Evolutionary conservation across 2,888 invertebrate species (phyloP), one percentile per base, ranked within the genome.

Genomic region (Drosophila diplacantha): DNA sequence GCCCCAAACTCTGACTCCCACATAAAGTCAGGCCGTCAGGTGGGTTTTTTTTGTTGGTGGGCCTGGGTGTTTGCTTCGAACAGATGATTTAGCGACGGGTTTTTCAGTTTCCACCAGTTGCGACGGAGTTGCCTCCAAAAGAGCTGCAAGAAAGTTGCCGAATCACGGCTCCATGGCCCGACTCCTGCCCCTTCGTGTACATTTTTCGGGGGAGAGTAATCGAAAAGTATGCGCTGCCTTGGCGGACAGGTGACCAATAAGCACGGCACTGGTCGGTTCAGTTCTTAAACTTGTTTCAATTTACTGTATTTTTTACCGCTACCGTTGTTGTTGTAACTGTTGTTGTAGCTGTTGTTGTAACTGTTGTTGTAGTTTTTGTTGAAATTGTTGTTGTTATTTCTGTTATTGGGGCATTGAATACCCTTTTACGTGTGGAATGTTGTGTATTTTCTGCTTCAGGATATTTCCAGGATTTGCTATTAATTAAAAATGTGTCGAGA

Each of bases 211-310:
- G 73, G 69, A 60, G 62, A 67, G 56, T 60, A 67, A 81, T 77
- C 81, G 62, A 68, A 69, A 62, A 61, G 50, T 53, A 59, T 51
- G 73, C 72, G 72, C 66, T 65, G 74, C 69, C 74, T 64, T 71
- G 69, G 64, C 69, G 81, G 83, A 82, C 79, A 80, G 79, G 79
- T 80, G 79, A 80, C 72, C 78, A 81, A 64, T 59, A 66, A 59
- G 59, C 61, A 54, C 53, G 53, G 64, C 67, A 79, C 74, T 68
- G 63, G 74, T 72, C 53, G 56, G 78, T 78, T 73, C 59, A 65
- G 73, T 77, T 77, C 81, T 72, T 72, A 81, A 77, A 77, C 81
- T 78, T 78, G 81, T 81, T 77, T 78, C 64, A 66, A 78, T 75
- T 73, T 63, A 56, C 51, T 64, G 64, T 55, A 32, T 54, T 63